A percentile compares a stretch with the other conserved stretches of the same genome.
phyloP scores from a whole-genome alignment of 2,113 vertebrate genomes.

The Otis tarda region DNA sequence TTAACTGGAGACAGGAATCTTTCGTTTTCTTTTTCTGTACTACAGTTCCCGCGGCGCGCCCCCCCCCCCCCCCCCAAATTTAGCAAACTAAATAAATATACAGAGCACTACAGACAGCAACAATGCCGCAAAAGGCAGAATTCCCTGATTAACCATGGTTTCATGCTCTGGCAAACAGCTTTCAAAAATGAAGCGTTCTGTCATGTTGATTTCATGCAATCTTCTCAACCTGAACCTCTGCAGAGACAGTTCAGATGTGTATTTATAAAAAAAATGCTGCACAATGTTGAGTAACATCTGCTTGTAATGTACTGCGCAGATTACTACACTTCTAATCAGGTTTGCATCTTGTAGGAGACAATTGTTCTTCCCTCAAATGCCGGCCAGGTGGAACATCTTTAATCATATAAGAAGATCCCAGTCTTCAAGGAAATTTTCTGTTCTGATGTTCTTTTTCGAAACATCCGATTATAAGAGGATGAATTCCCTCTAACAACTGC shows the following conservation, averaged over 20 bases:
- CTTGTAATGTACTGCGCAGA: conserved; percentile 38
- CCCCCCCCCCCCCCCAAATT: neutral
- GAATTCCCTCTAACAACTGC: conserved; percentile 70
- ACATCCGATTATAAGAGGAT: conserved; percentile 74
- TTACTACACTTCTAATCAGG: conserved; percentile 72
- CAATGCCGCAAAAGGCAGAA: neutral
- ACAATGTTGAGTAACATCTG: conserved; percentile 54
- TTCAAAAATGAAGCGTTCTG: neutral
- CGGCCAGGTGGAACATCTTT: conserved; percentile 76
- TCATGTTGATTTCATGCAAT: neutral
- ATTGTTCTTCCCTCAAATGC: conserved; percentile 44
- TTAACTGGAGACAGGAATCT: neutral
- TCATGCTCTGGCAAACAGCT: neutral
- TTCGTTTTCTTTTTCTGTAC: neutral
- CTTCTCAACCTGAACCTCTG: neutral
- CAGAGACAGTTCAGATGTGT: neutral
- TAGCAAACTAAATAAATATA: neutral
- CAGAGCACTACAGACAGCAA: neutral
- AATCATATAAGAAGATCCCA: conserved; percentile 78
- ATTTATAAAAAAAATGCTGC: neutral
- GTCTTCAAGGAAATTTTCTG: conserved; percentile 72
- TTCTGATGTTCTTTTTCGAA: conserved; percentile 79
- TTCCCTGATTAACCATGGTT: neutral
- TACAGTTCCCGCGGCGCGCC: too few relatives aligned
- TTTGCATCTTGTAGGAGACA: conserved; percentile 61